These are phyloP conservation scores for Pararge aegeria DNA, from an alignment of 1,140 invertebrate genomes.

Conservation along the genomic window DNA sequence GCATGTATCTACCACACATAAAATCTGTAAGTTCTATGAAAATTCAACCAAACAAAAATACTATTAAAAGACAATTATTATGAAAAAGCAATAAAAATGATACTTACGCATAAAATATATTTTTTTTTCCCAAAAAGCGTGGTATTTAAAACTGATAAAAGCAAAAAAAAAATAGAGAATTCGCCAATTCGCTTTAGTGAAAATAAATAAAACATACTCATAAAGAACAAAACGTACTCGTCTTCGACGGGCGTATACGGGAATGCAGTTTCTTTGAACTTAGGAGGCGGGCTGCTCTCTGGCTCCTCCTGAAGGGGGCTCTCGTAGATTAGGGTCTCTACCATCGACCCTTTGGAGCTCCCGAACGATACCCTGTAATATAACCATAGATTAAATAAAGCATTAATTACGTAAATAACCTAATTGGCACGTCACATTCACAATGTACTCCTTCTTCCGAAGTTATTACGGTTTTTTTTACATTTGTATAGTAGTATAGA, in stretches of 20 bases:
- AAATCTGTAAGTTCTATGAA: too few relatives aligned
- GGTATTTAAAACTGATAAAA: not conserved
- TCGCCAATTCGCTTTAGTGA: constrained; percentile 37
- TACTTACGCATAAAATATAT: too few relatives aligned
- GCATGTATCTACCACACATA: too few relatives aligned
- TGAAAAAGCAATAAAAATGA: too few relatives aligned
- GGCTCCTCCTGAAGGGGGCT: constrained; percentile 87
- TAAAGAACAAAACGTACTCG: constrained; percentile 80
- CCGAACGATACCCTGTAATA: constrained; percentile 92
- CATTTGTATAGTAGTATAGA: too few relatives aligned
- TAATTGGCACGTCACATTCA: too few relatives aligned
- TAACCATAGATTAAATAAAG: not conserved
- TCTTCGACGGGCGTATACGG: constrained; percentile 76
- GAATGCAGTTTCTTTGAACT: constrained; percentile 66
- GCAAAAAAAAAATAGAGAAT: constrained; percentile 11
- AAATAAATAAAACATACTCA: constrained; percentile 67
- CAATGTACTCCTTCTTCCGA: too few relatives aligned
- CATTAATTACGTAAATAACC: not conserved
- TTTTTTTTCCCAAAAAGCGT: too few relatives aligned
- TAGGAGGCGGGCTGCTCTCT: constrained; percentile 74
- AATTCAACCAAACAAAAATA: too few relatives aligned
- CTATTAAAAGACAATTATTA: too few relatives aligned
- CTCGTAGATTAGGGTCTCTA: constrained; percentile 94
- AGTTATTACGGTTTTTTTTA: too few relatives aligned
- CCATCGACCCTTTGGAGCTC: constrained; percentile 96